Conservation (phyloP, 1,140 invertebrate species). For the Heliconius eleuchia region DNA sequence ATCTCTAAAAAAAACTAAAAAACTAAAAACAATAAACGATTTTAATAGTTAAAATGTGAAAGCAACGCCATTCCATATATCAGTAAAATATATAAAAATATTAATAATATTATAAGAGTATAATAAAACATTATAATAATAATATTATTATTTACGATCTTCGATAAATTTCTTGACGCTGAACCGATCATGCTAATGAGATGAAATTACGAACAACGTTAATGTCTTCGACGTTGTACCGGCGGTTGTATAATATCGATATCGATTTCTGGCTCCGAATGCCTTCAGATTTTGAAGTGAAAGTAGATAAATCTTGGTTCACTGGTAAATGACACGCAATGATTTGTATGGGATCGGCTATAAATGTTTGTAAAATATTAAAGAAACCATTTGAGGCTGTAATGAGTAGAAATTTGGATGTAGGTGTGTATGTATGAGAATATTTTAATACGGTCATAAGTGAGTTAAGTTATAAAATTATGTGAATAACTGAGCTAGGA, state of each 20-base stretch:
- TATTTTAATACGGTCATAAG: background rate
- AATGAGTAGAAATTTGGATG: background rate
- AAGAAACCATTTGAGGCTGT: background rate
- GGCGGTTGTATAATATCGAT: constrained; percentile 24
- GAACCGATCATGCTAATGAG: constrained; percentile 30
- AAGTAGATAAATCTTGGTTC: constrained; percentile 32
- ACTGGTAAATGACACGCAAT: constrained; percentile 34
- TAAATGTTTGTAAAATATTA: constrained; percentile 9
- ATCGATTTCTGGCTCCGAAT: constrained; percentile 34
- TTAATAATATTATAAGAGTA: constrained; percentile 8
- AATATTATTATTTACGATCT: constrained; percentile 14
- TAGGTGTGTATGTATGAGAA: background rate
- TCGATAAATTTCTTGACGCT: background rate
- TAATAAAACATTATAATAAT: constrained; percentile 8
- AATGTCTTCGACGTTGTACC: constrained; percentile 16
- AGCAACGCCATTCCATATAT: background rate
- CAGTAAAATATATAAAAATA: background rate
- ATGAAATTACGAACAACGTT: constrained; percentile 31
- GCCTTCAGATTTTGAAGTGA: constrained; percentile 36
- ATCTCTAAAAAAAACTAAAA: background rate
- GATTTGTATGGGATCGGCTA: constrained; percentile 25
- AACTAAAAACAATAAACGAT: background rate
- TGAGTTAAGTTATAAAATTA: no score
- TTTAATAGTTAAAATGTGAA: background rate
- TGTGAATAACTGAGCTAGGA: no score